These are phyloP conservation scores for Melitaea cinxia DNA, from an alignment of 1,140 invertebrate species.

Conservation along the genomic window DNA sequence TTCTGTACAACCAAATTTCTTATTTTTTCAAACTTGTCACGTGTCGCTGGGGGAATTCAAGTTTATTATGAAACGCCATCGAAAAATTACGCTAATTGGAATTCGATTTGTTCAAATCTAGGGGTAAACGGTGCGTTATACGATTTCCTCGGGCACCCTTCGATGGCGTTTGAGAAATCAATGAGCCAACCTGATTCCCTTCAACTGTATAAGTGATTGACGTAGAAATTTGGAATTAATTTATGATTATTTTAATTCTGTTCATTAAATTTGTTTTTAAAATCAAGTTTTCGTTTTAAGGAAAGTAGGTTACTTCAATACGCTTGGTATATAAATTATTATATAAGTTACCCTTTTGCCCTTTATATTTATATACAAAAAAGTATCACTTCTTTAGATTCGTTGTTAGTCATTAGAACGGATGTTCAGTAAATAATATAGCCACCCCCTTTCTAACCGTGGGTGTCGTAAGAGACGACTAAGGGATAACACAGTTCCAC, in stretches of 20 bases:
- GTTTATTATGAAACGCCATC: slow-evolving; percentile 34
- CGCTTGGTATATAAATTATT: too few species aligned
- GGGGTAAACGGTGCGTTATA: slow-evolving; percentile 58
- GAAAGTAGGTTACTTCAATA: too few species aligned
- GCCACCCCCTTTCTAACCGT: too few species aligned
- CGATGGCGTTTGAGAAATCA: slow-evolving; percentile 66
- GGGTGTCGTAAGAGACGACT: too few species aligned
- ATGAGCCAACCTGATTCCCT: slow-evolving; percentile 43
- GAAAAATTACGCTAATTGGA: slow-evolving; percentile 54
- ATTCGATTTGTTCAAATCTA: slow-evolving; percentile 65
- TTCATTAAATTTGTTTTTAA: background rate
- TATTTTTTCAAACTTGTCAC: slow-evolving; percentile 7
- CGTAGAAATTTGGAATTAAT: background rate
- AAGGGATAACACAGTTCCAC: too few species aligned
- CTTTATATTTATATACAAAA: too few species aligned
- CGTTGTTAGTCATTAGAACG: too few species aligned
- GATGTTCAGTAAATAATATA: too few species aligned
- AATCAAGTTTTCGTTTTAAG: background rate
- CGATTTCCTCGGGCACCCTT: slow-evolving; percentile 58
- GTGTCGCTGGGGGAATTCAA: slow-evolving; percentile 20
- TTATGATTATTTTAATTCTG: background rate
- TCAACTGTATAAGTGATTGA: slow-evolving; percentile 10
- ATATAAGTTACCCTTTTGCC: too few species aligned
- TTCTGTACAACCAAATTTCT: too few species aligned
- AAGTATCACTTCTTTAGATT: too few species aligned